phyloP scores from a whole-genome alignment of 2,113 vertebrate species.

The Puffinus mauretanicus region DNA sequence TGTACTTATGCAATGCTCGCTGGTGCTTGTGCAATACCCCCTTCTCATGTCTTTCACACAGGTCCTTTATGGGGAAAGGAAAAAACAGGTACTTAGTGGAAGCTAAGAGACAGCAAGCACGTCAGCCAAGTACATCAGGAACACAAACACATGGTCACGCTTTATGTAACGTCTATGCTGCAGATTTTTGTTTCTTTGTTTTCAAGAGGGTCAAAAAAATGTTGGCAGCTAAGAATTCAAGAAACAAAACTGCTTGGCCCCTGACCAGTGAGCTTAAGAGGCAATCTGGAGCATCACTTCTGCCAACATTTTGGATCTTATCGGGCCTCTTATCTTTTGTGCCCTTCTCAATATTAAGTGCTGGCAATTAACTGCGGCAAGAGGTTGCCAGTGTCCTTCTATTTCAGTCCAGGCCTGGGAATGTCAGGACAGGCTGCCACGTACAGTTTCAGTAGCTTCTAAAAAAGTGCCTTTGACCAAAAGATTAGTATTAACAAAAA shows the following conservation, averaged over 20 bases:
- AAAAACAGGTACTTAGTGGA: neutral
- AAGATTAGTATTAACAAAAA: neutral
- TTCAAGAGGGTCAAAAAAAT: neutral
- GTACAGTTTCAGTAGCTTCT: neutral
- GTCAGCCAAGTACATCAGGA: neutral
- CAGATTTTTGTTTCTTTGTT: neutral
- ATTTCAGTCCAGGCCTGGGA: neutral
- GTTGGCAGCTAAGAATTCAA: neutral
- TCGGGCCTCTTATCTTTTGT: neutral
- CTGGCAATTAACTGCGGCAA: neutral
- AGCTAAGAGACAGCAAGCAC: neutral
- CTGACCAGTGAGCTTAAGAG: neutral
- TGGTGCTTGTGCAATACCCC: conserved; percentile 94
- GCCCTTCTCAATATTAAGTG: neutral
- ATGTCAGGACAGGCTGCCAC: neutral
- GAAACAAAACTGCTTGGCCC: neutral
- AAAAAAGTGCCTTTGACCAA: neutral
- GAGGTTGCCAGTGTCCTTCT: neutral
- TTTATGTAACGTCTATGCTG: neutral
- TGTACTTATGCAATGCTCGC: conserved; percentile 91
- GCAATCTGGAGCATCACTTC: neutral
- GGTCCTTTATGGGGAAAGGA: conserved; percentile 74
- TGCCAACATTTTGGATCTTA: neutral
- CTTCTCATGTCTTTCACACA: conserved; percentile 95
- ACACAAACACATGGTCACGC: neutral